Percentiles rank a stretch among this genome's conserved stretches.
Conservation (phyloP, 2,113 vertebrate genomes). For the Cettia cetti region DNA sequence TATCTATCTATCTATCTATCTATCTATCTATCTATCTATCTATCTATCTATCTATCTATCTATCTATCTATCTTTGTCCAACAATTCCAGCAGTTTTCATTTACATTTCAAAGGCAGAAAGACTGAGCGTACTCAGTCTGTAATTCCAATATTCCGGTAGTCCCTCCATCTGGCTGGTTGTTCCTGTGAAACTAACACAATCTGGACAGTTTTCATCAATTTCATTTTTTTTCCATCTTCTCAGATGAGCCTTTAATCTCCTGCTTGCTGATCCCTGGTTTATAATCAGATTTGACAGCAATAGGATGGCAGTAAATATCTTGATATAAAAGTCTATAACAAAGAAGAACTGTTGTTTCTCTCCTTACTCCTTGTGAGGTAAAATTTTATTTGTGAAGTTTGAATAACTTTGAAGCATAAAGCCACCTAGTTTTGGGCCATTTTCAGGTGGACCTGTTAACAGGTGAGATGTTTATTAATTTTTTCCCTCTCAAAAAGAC, state of each 20-base stretch:
- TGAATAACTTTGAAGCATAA: slow-evolving; percentile 22
- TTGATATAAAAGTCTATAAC: neutral
- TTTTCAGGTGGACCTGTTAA: neutral
- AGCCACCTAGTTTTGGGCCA: neutral
- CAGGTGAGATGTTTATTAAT: neutral
- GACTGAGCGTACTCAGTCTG: neutral
- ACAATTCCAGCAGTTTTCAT: slow-evolving; percentile 1
- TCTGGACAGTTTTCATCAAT: neutral
- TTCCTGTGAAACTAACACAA: neutral
- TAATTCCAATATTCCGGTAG: neutral
- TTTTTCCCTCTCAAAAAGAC: neutral
- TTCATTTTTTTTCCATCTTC: slow-evolving; percentile 29
- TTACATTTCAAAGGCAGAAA: slow-evolving; percentile 20
- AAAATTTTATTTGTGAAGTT: slow-evolving; percentile 30
- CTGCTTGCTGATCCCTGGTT: neutral
- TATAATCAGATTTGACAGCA: slow-evolving; percentile 17
- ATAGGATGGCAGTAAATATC: slow-evolving; percentile 15
- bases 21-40: neutral
- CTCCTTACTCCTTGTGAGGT: neutral
- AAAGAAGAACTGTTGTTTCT: neutral
- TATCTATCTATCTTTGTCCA: neutral
- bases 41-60: neutral
- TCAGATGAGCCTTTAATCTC: slow-evolving; percentile 35
- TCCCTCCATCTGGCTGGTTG: neutral
- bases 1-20: no score